These are phyloP conservation scores for Mesodorylaimus sp. DNA, from an alignment of 2,888 invertebrate genomes.

Conservation along the genomic window DNA sequence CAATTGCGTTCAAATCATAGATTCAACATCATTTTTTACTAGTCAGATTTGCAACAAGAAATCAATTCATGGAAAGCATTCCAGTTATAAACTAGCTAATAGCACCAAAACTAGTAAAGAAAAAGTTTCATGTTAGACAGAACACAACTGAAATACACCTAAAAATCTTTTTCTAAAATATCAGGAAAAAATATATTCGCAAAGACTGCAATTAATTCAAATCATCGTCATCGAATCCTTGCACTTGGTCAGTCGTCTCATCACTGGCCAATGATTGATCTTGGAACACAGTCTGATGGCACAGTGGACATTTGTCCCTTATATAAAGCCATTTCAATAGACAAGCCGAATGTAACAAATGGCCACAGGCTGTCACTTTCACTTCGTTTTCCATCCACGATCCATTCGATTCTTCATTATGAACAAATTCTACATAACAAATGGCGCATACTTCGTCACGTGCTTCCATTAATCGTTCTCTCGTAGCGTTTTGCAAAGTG, in stretches of 20 bases:
- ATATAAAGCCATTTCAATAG: slow-evolving; percentile 40
- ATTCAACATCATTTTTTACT: no score
- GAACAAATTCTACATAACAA: slow-evolving; percentile 31
- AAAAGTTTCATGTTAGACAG: background rate
- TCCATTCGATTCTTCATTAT: background rate
- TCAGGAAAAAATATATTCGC: background rate
- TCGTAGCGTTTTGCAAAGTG: slow-evolving; percentile 33
- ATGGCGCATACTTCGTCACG: slow-evolving; percentile 40
- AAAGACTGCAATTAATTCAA: background rate
- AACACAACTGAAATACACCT: no score
- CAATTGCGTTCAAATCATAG: no score
- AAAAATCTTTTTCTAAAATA: background rate
- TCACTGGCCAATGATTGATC: background rate
- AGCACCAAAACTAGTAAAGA: no score
- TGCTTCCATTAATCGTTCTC: slow-evolving; percentile 29
- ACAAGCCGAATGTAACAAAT: slow-evolving; percentile 39
- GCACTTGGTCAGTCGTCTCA: background rate
- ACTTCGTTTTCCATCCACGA: slow-evolving; percentile 24
- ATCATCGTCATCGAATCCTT: background rate
- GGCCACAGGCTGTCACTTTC: slow-evolving; percentile 36
- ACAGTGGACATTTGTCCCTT: slow-evolving; percentile 38
- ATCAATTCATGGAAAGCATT: no score
- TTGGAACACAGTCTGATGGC: slow-evolving; percentile 20
- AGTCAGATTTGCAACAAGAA: no score
- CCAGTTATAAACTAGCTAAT: no score